Evolutionary conservation across 2,797 vertebrate genomes (phyloP).

Genomic region (Halcyon chelicuti): DNA sequence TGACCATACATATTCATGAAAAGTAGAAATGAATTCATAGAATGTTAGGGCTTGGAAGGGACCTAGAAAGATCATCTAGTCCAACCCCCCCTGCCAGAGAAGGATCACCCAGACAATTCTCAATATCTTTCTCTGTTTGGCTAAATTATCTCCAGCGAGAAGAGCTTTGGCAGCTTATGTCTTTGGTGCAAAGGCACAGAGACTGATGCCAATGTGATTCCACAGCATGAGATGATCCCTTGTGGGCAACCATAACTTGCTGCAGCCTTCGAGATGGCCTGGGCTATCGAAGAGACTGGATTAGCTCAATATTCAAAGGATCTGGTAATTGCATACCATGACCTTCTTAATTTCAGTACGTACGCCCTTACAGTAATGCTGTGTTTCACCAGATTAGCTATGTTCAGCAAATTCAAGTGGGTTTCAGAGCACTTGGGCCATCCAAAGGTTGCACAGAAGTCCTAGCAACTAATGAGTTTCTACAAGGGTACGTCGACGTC

Average conservation of each 20-base stretch:
- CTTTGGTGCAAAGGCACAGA: neutral
- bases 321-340: neutral
- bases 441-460: neutral
- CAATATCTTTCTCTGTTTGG: neutral
- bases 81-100: no score
- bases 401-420: neutral
- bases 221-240: accelerated
- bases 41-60: no score
- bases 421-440: neutral
- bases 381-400: neutral
- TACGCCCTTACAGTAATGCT: accelerated
- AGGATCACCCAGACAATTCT: neutral
- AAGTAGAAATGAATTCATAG: neutral
- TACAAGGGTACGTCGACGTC: neutral
- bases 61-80: no score
- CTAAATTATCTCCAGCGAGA: neutral
- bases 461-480: neutral
- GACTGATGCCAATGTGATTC: accelerated
- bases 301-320: neutral
- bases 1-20: neutral
- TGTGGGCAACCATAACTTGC: neutral
- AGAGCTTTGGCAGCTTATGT: neutral
- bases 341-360: neutral
- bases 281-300: neutral
- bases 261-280: neutral